Base-by-base conservation (phyloP, 1,140 invertebrate genomes). In the Micrasema minimum region DNA sequence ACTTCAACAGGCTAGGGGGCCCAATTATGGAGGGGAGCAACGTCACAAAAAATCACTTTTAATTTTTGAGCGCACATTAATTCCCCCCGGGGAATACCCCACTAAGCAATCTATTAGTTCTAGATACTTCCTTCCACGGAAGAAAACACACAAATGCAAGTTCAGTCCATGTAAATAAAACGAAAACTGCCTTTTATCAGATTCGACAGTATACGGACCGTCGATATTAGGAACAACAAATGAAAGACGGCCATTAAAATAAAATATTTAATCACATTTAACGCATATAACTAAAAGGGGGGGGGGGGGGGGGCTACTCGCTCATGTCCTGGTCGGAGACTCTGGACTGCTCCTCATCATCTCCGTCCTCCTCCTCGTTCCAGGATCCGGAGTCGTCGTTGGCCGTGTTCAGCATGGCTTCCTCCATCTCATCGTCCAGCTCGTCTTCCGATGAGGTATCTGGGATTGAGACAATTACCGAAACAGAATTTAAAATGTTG, bases 361-460 rank as follows among this genome's bases (percentile, higher is more conserved):
- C 72, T 7, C 64, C 72, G 62, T 71, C 72, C 9, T 70, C 67
- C 26, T 79, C 77, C 31, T 77, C 78, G 62, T 76, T 76, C 77
- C 78, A 80, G 2, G 78, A 78, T 10, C 37, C 77, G 48, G 81
- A 81, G 57, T 79, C 79, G 2, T 81, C 80, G 41, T 79, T 76
- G 48, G 78, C 79, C 2, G 71, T 72, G 12, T 80, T 81, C 1
- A 79, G 46, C 2, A 75, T 16, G 11, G 69, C 72, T 10, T 75
- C 72, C 12, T 75, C 70, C 61, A 75, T 66, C n/a, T 71, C 72
- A n/a, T 74, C 73, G 20, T 80, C 79, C 74, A 79, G 76, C 7
- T 82, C 81, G 18, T 82, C 80, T 22, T 80, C 81, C n/a, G 81
- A 82, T 41, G 82, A 83, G 2, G 80, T 75, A 62, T 84, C 82